These are phyloP conservation scores for Melanocharis versteri DNA, from an alignment of 2,113 vertebrate genomes.

Conservation along the genomic window DNA sequence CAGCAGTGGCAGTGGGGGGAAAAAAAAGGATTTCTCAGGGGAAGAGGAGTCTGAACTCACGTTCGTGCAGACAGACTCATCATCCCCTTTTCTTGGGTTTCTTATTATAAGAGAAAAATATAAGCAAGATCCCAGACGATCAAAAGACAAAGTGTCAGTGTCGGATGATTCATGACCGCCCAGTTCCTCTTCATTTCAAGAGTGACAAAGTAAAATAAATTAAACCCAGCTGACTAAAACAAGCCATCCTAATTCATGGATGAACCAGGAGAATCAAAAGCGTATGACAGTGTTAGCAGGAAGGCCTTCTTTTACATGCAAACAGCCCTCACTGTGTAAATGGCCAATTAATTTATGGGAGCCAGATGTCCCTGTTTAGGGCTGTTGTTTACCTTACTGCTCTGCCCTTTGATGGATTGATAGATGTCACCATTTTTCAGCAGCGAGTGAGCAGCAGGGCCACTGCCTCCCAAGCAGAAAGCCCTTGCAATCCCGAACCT, in stretches of 20 bases:
- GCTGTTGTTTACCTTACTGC: constrained; percentile 56
- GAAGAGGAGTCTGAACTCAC: constrained; percentile 11
- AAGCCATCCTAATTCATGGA: constrained; percentile 57
- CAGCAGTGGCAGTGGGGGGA: background rate
- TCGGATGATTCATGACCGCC: constrained; percentile 66
- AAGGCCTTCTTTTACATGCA: constrained; percentile 68
- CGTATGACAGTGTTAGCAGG: constrained; percentile 64
- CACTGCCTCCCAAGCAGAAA: constrained; percentile 28
- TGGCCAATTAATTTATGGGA: constrained; percentile 71
- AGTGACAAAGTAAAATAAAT: constrained; percentile 73
- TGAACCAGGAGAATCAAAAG: constrained; percentile 66
- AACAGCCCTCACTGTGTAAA: constrained; percentile 67
- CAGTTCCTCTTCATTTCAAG: constrained; percentile 65
- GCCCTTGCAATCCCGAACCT: background rate
- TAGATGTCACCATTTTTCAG: constrained; percentile 52
- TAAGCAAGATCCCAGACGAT: constrained; percentile 61
- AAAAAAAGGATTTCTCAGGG: background rate
- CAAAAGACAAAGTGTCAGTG: constrained; percentile 59
- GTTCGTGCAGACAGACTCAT: constrained; percentile 46
- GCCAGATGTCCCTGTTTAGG: constrained; percentile 58
- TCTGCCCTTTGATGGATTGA: constrained; percentile 58
- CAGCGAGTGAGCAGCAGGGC: background rate
- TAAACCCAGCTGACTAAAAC: constrained; percentile 67
- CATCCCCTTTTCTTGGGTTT: constrained; percentile 32
- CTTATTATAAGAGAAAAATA: constrained; percentile 60